Base-by-base conservation (phyloP, 2,797 vertebrate genomes). In the Bovichtus variegatus region DNA sequence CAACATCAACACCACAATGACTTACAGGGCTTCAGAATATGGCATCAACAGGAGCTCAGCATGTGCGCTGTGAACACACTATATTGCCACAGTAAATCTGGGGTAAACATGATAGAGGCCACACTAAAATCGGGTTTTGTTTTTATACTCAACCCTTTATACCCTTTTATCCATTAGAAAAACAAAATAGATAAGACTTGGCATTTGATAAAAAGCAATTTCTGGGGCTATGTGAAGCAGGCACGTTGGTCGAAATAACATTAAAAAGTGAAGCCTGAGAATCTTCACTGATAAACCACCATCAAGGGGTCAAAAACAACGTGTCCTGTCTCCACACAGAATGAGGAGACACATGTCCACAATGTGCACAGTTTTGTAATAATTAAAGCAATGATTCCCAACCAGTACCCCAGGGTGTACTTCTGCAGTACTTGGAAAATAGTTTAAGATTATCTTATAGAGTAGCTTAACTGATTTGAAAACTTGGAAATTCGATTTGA, bases 1-100 rank as follows among this genome's bases (percentile, higher is more conserved):
- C 80, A 90, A 77, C 83, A 84, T 89, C 65, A 87, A 89, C 89
- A 87, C 85, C 63, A 36, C 80, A 77, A 58, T 68, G 85, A 78
- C 70, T 86, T 88, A 71, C 76, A 85, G 85, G 76, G 71, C 73
- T 77, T 78, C 53, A 71, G 55, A 86, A 80, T 77, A 80, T 65
- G 55, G 62, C 70, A 71, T 81, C 73, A 84, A 90, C 72, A 84
- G 55, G 69, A 84, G 49, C 19, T 53, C 71, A 50, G 74, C 71
- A 72, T 74, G 77, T 66, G 70, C 10, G 21, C 60, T 62, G 57
- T 74, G 73, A 87, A 65, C 54, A 36, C 61, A 38, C 25, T 50
- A 64, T 57, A 64, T 76, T 63, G 31, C 77, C 50, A 50, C 49
- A 64, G 68, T 87, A 80, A 82, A 86, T 87, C 64, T 80, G 74